These are phyloP conservation scores for Protaetia brevitarsis DNA, from an alignment of 1,140 invertebrate species.

Conservation along the genomic window DNA sequence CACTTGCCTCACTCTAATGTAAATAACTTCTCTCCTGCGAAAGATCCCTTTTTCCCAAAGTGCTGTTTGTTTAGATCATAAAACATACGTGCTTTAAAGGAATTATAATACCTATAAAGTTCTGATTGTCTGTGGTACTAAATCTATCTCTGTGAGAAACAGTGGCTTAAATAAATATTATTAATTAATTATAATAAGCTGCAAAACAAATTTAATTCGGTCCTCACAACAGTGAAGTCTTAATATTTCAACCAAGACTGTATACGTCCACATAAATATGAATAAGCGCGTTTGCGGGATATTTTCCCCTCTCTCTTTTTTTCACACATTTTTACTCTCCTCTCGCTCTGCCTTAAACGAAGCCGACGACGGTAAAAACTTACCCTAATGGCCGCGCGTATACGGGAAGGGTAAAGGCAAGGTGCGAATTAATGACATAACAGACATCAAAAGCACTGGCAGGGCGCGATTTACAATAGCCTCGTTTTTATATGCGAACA, in stretches of 20 bases:
- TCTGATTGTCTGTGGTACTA: too few species aligned
- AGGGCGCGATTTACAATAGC: conserved; percentile 22
- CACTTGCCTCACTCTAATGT: too few species aligned
- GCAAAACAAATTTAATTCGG: too few species aligned
- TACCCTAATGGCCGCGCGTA: conserved; percentile 15
- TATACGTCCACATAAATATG: not conserved
- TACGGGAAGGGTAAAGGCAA: not conserved
- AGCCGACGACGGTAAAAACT: conserved; percentile 2
- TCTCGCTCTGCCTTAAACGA: not conserved
- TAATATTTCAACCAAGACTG: not conserved
- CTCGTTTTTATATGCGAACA: conserved; percentile 10
- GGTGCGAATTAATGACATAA: conserved; percentile 21
- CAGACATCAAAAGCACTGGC: conserved; percentile 5
- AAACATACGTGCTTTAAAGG: too few species aligned
- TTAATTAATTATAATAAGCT: too few species aligned
- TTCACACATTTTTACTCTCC: not conserved
- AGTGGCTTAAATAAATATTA: too few species aligned
- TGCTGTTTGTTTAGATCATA: too few species aligned
- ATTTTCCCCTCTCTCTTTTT: not conserved
- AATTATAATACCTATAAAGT: too few species aligned
- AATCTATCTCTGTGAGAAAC: too few species aligned
- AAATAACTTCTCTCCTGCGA: too few species aligned
- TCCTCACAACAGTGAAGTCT: too few species aligned
- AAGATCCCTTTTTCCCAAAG: too few species aligned
- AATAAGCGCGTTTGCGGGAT: not conserved